These are phyloP conservation scores for Neosilurus mollespiculum DNA, from an alignment of 2,797 vertebrate species.

Conservation along the genomic window DNA sequence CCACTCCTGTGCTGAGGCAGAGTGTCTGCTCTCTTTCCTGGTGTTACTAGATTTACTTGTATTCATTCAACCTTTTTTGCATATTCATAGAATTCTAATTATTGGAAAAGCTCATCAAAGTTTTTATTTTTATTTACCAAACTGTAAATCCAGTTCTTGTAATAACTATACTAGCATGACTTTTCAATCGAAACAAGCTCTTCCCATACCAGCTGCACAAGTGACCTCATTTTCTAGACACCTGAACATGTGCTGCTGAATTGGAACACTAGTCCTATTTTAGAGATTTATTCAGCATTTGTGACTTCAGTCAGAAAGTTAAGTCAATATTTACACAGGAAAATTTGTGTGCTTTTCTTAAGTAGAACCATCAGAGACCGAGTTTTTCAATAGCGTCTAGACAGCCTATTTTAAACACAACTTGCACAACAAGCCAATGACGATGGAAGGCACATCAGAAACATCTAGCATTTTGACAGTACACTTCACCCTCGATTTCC, in stretches of 20 bases:
- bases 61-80: not conserved
- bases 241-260: slow-evolving; percentile 22
- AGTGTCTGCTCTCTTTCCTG: slow-evolving; percentile 33
- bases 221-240: slow-evolving; percentile 19
- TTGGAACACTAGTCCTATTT: slow-evolving; percentile 22
- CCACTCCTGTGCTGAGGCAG: slow-evolving; percentile 34
- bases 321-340: not conserved
- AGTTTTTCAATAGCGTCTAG: not conserved
- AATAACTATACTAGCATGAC: not conserved
- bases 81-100: not conserved
- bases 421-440: not conserved
- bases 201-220: slow-evolving; percentile 15
- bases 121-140: slow-evolving; percentile 4
- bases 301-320: not conserved
- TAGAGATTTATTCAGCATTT: not conserved
- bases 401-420: not conserved
- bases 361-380: not conserved
- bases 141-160: not conserved
- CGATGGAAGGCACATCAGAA: too few species aligned
- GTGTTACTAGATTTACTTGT: slow-evolving; percentile 27
- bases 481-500: too few species aligned
- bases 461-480: too few species aligned
- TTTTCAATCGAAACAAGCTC: not conserved
- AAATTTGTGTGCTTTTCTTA: not conserved
- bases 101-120: not conserved